Percentiles rank a stretch among this genome's conserved stretches.
phyloP scores from a whole-genome alignment of 2,888 invertebrate genomes.

The Eustalomyia histrio region DNA sequence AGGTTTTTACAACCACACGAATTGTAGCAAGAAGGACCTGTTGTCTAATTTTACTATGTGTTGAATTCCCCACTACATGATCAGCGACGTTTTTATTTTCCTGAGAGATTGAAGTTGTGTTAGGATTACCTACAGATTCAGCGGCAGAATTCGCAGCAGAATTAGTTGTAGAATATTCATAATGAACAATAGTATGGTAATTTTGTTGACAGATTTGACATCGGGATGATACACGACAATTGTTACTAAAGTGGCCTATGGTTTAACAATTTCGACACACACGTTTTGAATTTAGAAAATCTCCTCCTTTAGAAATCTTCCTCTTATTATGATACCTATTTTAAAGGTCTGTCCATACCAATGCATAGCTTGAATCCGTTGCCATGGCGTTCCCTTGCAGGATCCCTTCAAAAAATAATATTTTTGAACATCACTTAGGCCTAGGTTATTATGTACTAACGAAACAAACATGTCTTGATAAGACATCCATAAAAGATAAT shows the following conservation, averaged over 20 bases:
- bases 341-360: constrained; percentile 29
- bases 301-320: constrained; percentile 1
- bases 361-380: constrained; percentile 25
- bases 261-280: constrained; percentile 44
- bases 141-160: neutral
- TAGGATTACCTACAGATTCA: neutral
- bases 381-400: constrained; percentile 20
- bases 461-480: constrained; percentile 48
- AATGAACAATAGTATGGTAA: constrained; percentile 31
- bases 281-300: neutral
- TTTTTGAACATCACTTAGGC: constrained; percentile 36
- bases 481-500: constrained; percentile 46
- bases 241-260: constrained; percentile 32
- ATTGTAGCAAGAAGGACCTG: constrained; percentile 16
- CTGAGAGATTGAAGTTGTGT: neutral
- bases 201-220: constrained; percentile 20
- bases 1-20: constrained; percentile 28
- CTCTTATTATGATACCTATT: constrained; percentile 35
- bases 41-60: no score
- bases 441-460: constrained; percentile 37
- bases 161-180: neutral
- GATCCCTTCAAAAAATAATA: constrained; percentile 32
- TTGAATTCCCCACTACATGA: neutral
- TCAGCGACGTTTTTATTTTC: neutral
- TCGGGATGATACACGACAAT: constrained; percentile 9